Base-by-base conservation (phyloP, 2,113 vertebrate species). In the Ginglymostoma cirratum region DNA sequence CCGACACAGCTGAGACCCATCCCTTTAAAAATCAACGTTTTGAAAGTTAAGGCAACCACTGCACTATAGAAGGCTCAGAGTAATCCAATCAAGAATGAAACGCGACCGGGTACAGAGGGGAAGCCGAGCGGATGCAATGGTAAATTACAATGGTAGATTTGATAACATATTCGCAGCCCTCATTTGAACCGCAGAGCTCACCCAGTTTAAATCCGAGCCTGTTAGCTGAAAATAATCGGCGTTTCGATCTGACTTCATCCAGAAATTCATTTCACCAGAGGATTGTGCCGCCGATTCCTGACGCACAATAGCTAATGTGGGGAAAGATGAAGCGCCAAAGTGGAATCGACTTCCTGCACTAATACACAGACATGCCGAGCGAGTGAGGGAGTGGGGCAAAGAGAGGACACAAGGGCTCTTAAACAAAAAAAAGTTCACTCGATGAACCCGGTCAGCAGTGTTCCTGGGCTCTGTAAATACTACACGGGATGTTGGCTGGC, bases 11-110 rank as follows among this genome's bases (percentile, higher is more conserved):
- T 66, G 5, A 17, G 34, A 23, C n/a, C 89, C 34, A 66, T 66
- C 61, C 23, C 5, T 66, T 93, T 14, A 38, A 66, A 38, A 23
- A n/a, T 7, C 30, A 45, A 38, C 65, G 21, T 93, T n/a, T 66
- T 66, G 38, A 93, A 93, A 65, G 61, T 93, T 66, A 93, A 66
- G 61, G 89, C 61, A 7, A 66, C 30, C 14, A n/a, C 23, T 42
- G 66, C 34, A 93, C 0, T 17, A 8, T 38, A 7, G 89, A 42
- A 38, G n/a, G n/a, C 34, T 93, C 61, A 23, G 89, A 61, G 61
- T 93, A 67, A 93, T n/a, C 61, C n/a, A n/a, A 93, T 66, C 89
- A 65, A 66, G 66, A 93, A 93, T n/a, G 21, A 93, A 93, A 65
- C 89, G 38, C 34, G 5, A 6, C 55, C 34, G 4, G 89, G 23